These are phyloP conservation scores for Trichosurus vulpecula DNA, from an alignment of 2,797 vertebrate genomes.

Conservation along the genomic window DNA sequence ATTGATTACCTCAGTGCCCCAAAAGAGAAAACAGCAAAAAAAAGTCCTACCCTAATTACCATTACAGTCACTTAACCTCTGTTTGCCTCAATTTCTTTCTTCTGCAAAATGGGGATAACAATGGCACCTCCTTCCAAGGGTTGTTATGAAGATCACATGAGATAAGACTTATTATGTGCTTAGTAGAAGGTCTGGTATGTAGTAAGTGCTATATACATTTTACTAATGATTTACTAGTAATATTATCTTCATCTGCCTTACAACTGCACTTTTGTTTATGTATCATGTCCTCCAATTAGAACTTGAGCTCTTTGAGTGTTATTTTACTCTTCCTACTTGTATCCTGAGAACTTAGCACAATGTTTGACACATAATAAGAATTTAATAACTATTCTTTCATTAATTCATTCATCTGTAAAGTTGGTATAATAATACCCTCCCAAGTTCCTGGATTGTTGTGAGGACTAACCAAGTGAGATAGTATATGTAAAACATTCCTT, in stretches of 20 bases:
- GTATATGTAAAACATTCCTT: not conserved
- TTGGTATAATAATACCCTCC: not conserved
- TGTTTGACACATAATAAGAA: not conserved
- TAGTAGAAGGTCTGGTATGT: not conserved
- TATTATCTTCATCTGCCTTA: not conserved
- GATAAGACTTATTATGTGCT: not conserved
- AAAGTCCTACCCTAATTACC: too few relatives aligned
- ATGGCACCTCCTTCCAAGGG: not conserved
- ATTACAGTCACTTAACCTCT: not conserved
- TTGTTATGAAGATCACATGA: not conserved
- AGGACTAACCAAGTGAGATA: not conserved
- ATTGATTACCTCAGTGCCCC: too few relatives aligned
- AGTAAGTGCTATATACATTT: not conserved
- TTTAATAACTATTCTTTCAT: not conserved
- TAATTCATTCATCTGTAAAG: not conserved
- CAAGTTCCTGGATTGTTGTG: not conserved
- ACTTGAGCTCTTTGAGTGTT: not conserved
- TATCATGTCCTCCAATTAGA: not conserved
- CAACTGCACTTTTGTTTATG: not conserved
- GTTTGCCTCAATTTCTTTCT: not conserved
- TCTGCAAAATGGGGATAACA: not conserved
- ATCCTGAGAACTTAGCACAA: not conserved
- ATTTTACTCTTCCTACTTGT: not conserved
- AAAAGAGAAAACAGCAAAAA: too few relatives aligned
- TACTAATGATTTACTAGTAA: not conserved